A percentile compares a stretch with the other conserved stretches of the same genome.
phyloP scores from a whole-genome alignment of 92 coral and sea anemone genomes.

The Zoanthus sansibaricus region DNA sequence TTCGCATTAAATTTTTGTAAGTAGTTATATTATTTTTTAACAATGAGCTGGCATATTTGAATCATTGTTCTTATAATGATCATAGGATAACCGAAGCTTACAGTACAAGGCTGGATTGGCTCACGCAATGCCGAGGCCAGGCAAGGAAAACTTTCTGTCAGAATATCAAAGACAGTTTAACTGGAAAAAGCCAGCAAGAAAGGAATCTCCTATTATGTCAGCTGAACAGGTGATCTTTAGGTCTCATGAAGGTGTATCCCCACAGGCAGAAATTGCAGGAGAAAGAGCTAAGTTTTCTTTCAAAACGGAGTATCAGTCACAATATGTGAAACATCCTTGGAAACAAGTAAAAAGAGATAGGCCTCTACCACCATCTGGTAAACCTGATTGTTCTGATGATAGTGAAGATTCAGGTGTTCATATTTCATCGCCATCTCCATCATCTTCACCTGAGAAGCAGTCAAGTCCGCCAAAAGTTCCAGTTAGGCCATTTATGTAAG shows the following conservation, averaged over 20 bases:
- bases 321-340: constrained; percentile 63
- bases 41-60: too few species aligned
- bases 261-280: constrained; percentile 18
- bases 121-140: constrained; percentile 47
- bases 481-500: constrained; percentile 41
- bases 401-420: constrained; percentile 41
- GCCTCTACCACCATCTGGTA: neutral
- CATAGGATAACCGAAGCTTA: constrained; percentile 60
- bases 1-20: too few species aligned
- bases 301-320: constrained; percentile 74
- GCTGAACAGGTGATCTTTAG: constrained; percentile 62
- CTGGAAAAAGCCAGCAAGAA: constrained; percentile 64
- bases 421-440: neutral
- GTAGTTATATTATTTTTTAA: too few species aligned
- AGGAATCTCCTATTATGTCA: constrained; percentile 71
- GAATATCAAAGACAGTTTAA: constrained; percentile 73
- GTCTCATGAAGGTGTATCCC: constrained; percentile 60
- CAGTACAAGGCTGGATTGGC: constrained; percentile 76
- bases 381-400: neutral
- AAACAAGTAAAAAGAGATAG: neutral
- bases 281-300: constrained; percentile 53
- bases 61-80: neutral
- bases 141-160: constrained; percentile 59
- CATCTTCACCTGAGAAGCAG: constrained; percentile 20
- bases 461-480: constrained; percentile 14